These are phyloP conservation scores for Mellilla xanthometata DNA, from an alignment of 2,888 invertebrate species.

Conservation along the genomic window DNA sequence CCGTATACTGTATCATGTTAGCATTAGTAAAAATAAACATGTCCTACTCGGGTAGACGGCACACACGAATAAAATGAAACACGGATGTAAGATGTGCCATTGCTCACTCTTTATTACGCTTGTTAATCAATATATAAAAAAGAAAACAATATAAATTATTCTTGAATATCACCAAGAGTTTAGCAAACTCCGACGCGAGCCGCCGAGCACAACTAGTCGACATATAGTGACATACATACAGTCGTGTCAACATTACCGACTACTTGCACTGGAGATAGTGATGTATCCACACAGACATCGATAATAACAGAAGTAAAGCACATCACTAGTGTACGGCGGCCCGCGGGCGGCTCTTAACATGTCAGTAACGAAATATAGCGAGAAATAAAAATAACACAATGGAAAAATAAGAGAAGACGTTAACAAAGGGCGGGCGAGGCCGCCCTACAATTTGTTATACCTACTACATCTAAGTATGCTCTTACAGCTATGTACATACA, in stretches of 20 bases:
- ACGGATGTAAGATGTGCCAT: slow-evolving; percentile 72
- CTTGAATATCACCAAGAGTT: slow-evolving; percentile 74
- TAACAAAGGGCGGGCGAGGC: slow-evolving; percentile 46
- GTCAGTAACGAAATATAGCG: slow-evolving; percentile 56
- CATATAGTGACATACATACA: background rate
- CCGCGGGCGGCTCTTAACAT: slow-evolving; percentile 35
- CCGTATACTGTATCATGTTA: too few relatives aligned
- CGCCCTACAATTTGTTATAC: slow-evolving; percentile 78
- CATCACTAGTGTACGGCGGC: slow-evolving; percentile 26
- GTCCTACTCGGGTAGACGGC: background rate
- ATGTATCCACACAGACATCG: slow-evolving; percentile 23
- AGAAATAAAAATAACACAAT: slow-evolving; percentile 53
- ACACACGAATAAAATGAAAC: slow-evolving; percentile 55
- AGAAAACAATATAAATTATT: slow-evolving; percentile 78
- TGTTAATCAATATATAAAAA: slow-evolving; percentile 73
- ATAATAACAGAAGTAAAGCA: slow-evolving; percentile 21
- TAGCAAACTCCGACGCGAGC: slow-evolving; percentile 52
- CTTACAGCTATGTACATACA: slow-evolving; percentile 78
- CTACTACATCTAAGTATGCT: slow-evolving; percentile 80
- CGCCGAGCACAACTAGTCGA: slow-evolving; percentile 19
- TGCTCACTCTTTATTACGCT: slow-evolving; percentile 82
- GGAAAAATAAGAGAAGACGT: slow-evolving; percentile 41
- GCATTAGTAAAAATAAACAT: too few relatives aligned
- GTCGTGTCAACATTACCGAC: background rate
- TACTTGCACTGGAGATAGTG: slow-evolving; percentile 13